Base-by-base conservation (phyloP, 2,888 invertebrate genomes). In the Oconnorella tubifera region DNA sequence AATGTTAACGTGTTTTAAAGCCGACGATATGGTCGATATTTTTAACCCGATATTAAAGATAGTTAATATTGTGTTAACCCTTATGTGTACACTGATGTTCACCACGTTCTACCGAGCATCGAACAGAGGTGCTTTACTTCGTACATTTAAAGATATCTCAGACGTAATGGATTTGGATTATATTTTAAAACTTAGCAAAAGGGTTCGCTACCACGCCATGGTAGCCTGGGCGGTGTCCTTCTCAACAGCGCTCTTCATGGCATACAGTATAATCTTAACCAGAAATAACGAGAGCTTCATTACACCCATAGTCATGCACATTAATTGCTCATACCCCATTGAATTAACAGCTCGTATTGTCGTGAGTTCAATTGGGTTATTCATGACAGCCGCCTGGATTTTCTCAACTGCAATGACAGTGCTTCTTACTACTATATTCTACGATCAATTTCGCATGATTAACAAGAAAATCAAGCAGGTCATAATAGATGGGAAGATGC, bases 61-160 rank as follows among this genome's bases (percentile, higher is more conserved):
- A 6, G 53, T 51, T 27, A 51, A 23, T 23, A 25, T 51, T 27
- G 25, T 23, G 4, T 51, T 51, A 6, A 51, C 53, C 10, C 10
- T 51, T 4, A 51, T 51, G 53, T 51, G 53, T 27, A 51, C 53
- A 19, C 53, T 51, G 23, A 25, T 51, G 14, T 51, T 51, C 53
- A 51, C 53, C 53, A 6, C 53, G 4, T 51, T 51, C 53, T 51
- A 51, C 53, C 53, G 6, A 6, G 53, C 53, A 4, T 51, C 53
- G 6, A 10, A 27, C 53, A 51, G 25, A 19, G 53, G 53, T 25
- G 10, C 53, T 25, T 19, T 40, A 19, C 40, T 40, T 6, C 6
- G 40, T 14, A 40, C 40, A 40, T 40, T 40, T 6, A 40, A 40
- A 40, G 40, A 40, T 14, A 40, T 40, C 19, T 6, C 6, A 19